Percentiles rank a stretch among this genome's conserved stretches.
phyloP scores from a whole-genome alignment of 2,113 vertebrate species.

The Salvelinus fontinalis region DNA sequence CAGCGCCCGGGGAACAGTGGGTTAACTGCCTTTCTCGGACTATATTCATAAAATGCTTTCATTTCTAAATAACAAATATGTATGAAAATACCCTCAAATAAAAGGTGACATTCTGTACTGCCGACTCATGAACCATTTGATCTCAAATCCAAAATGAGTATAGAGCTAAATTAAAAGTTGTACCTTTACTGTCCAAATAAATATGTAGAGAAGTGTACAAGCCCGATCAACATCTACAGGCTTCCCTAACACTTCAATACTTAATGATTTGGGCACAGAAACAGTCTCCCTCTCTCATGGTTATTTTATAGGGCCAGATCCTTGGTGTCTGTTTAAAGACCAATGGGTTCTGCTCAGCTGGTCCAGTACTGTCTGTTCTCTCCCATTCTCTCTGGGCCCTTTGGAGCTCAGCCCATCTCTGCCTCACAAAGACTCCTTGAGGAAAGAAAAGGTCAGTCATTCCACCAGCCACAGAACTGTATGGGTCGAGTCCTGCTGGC shows the following conservation, averaged over 20 bases:
- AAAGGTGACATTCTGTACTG: too few species aligned
- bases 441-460: conserved; percentile 17
- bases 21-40: too few species aligned
- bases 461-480: background rate
- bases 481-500: background rate
- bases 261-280: background rate
- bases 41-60: too few species aligned
- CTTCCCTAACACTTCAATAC: background rate
- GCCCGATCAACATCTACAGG: background rate
- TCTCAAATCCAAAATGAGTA: too few species aligned
- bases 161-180: too few species aligned
- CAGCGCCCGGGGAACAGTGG: too few species aligned
- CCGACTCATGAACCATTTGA: too few species aligned
- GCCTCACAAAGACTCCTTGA: conserved; percentile 22
- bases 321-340: background rate
- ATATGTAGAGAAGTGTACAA: too few species aligned
- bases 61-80: too few species aligned
- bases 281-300: background rate
- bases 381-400: background rate
- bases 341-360: background rate
- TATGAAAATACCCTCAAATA: too few species aligned
- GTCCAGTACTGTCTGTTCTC: conserved; percentile 11
- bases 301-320: background rate
- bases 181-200: too few species aligned
- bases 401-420: background rate